Percentiles rank a stretch among this genome's conserved stretches.
Conservation (phyloP, 2,113 vertebrate genomes). For the Brienomyrus longianalis region DNA sequence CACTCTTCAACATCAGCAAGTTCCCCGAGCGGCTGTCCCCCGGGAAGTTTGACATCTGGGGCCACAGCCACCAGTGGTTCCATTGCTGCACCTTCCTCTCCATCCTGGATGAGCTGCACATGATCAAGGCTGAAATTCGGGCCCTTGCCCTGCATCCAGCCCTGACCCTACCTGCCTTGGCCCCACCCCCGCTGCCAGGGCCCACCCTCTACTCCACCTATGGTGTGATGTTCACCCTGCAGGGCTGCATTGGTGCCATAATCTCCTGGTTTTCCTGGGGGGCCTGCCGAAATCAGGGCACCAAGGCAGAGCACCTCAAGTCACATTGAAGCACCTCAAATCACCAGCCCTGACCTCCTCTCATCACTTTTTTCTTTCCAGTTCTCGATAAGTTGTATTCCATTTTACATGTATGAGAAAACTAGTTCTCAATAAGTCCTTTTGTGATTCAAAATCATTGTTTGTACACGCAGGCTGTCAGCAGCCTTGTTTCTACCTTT, state of each 20-base stretch:
- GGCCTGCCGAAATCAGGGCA: constrained; percentile 48
- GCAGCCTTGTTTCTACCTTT: neutral
- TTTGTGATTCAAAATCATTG: neutral
- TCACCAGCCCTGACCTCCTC: neutral
- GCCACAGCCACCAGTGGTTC: constrained; percentile 74
- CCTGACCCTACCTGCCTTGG: constrained; percentile 30
- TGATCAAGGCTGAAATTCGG: constrained; percentile 64
- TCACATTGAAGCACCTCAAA: constrained; percentile 5
- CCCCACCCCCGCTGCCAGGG: constrained; percentile 35
- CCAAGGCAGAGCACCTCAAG: constrained; percentile 42
- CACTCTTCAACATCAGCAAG: constrained; percentile 69
- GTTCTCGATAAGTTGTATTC: neutral
- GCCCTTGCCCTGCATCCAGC: constrained; percentile 47
- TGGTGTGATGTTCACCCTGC: constrained; percentile 61
- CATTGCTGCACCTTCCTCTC: constrained; percentile 69
- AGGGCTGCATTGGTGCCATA: constrained; percentile 59
- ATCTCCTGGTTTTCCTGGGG: constrained; percentile 58
- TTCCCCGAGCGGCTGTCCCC: constrained; percentile 61
- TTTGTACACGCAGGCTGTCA: neutral
- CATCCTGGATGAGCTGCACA: constrained; percentile 66
- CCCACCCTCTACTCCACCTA: constrained; percentile 55
- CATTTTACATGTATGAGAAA: neutral
- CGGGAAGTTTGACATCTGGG: constrained; percentile 67
- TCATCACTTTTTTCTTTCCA: neutral
- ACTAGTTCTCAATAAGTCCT: neutral